Conservation (phyloP, 2,113 vertebrate genomes). For the Brachirus orientalis region DNA sequence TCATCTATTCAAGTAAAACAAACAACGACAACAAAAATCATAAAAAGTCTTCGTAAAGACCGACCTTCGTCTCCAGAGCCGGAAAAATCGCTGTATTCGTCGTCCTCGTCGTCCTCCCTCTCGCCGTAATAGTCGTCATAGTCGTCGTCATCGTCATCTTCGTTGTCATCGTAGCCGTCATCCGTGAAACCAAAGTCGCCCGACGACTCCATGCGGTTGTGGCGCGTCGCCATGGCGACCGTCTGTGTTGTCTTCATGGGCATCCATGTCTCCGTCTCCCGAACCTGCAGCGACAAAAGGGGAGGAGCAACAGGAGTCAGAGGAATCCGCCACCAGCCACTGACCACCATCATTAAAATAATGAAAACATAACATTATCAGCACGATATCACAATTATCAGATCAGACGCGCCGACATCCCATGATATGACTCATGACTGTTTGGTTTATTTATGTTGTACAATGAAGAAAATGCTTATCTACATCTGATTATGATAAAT, state of each 20-base stretch:
- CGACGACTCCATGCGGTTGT: conserved; percentile 48
- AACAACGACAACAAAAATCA: background rate
- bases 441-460: too few relatives aligned
- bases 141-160: conserved; percentile 49
- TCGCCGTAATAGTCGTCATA: background rate
- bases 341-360: too few relatives aligned
- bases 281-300: conserved; percentile 73
- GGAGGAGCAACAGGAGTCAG: background rate
- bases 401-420: too few relatives aligned
- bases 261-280: conserved; percentile 85
- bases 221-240: background rate
- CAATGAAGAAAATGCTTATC: too few relatives aligned
- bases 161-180: conserved; percentile 53
- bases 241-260: conserved; percentile 68
- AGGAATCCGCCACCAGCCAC: too few relatives aligned
- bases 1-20: background rate
- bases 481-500: too few relatives aligned
- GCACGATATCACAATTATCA: too few relatives aligned
- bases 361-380: too few relatives aligned
- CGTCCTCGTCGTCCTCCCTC: conserved; percentile 55
- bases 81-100: conserved; percentile 76
- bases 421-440: too few relatives aligned
- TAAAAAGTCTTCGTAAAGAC: background rate
- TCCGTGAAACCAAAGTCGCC: conserved; percentile 75
- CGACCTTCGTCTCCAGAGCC: conserved; percentile 88